Evolutionary conservation across 1,140 invertebrate species (phyloP).

Genomic region (Leptopilina boulardi): DNA sequence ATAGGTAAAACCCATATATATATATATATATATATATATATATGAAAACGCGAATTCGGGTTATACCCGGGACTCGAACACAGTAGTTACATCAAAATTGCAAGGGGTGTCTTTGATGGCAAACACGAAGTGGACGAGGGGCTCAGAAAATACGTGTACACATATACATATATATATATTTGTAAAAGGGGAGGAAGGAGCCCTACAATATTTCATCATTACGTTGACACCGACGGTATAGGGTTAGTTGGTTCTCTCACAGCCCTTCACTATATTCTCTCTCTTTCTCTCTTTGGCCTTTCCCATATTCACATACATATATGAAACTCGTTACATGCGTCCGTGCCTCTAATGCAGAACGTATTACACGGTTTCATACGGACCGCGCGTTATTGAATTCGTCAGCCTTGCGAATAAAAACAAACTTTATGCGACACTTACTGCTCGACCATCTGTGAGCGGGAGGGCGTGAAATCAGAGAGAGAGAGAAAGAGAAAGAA

Average conservation of each 20-base stretch:
- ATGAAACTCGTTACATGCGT: constrained; percentile 71
- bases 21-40: too few relatives aligned
- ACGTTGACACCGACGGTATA: constrained; percentile 70
- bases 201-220: constrained; percentile 77
- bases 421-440: constrained; percentile 70
- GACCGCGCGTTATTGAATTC: constrained; percentile 68
- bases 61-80: constrained; percentile 48
- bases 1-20: too few relatives aligned
- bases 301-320: constrained; percentile 59
- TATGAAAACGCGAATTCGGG: constrained; percentile 53
- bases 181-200: constrained; percentile 54
- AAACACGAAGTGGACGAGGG: constrained; percentile 62
- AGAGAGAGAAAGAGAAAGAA: constrained; percentile 27
- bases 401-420: constrained; percentile 66
- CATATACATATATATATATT: neutral
- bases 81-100: constrained; percentile 69
- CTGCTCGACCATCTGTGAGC: constrained; percentile 68
- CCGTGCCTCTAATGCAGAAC: constrained; percentile 58
- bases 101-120: constrained; percentile 65
- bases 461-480: constrained; percentile 10
- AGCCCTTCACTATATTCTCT: constrained; percentile 13
- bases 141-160: constrained; percentile 48
- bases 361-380: constrained; percentile 53
- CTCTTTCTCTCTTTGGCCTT: constrained; percentile 30
- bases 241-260: constrained; percentile 62